phyloP scores from a whole-genome alignment of 2,113 vertebrate genomes.

The Megaceryle maxima region DNA sequence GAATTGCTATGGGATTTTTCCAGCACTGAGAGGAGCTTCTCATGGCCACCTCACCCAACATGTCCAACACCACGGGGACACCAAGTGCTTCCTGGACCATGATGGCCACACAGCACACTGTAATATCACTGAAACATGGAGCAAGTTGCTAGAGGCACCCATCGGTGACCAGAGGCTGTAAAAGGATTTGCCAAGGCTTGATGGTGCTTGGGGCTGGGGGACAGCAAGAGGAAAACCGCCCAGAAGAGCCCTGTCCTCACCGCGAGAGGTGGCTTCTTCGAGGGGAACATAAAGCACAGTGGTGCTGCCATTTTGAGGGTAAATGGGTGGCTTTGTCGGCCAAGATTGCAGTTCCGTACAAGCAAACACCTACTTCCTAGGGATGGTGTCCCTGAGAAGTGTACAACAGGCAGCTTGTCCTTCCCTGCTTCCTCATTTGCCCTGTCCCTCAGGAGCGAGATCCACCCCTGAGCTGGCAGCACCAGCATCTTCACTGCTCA shows the following conservation, averaged over 20 bases:
- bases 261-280: fast-evolving
- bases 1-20: neutral
- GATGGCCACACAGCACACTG: neutral
- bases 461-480: neutral
- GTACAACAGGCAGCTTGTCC: neutral
- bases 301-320: neutral
- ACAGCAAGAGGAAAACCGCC: fast-evolving
- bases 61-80: neutral
- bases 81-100: neutral
- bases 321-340: neutral
- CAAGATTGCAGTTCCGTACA: neutral
- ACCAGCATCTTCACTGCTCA: fast-evolving
- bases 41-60: neutral
- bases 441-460: neutral
- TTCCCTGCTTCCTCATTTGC: neutral
- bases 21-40: neutral
- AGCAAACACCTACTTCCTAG: neutral
- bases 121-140: fast-evolving
- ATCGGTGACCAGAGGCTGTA: neutral
- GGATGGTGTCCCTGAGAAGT: fast-evolving
- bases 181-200: neutral
- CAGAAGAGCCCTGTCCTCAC: neutral
- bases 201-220: neutral
- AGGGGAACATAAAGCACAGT: neutral
- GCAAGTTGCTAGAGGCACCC: neutral